Base-by-base conservation (phyloP, 1,140 invertebrate species). In the Drosophila lowei region DNA sequence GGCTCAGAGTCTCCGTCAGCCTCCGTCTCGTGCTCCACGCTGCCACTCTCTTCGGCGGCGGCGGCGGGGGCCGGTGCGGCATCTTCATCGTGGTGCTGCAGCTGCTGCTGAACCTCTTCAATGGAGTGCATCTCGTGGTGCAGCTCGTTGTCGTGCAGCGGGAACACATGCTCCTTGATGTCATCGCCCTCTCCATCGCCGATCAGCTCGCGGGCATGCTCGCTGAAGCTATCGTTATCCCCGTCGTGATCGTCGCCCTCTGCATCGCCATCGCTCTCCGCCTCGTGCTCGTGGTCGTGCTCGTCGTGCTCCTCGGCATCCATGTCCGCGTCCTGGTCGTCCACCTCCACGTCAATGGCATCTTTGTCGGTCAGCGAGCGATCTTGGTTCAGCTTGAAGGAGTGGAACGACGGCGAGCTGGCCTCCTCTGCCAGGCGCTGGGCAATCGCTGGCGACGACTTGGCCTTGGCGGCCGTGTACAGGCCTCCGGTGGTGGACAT, bases 371-470 rank as follows among this genome's bases (percentile, higher is more conserved):
- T 72, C 52, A 89, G 73, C 34, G 84, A 78, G 21, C 89, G 84
- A 30, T 91, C 90, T 15, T 91, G 90, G 76, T 91, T 88, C 15
- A 91, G 64, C 53, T 91, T 91, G 38, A 90, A 77, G 47, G 86
- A 89, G 16, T 85, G 81, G 23, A 86, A 90, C 41, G 86, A 90
- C 2, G 88, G 86, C 56, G 66, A 68, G 52, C 54, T 56, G 4
- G 65, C 52, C 11, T 58, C 66, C 18, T 79, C 78, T 1, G 60
- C 34, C 7, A 70, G 47, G 16, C 56, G 54, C 25, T 77, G 64
- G n/a, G 34, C 44, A 18, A 57, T 30, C 3, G 55, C 72, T 52
- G 72, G 47, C 34, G 81, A 74, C 9, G 83, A 88, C 23, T 86
- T 88, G 25, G 81, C 65, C 75, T 80, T 85, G 65, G 73, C 71